Evolutionary conservation across 1,140 invertebrate genomes (phyloP).

Genomic region (Drosophila lacertosa): DNA sequence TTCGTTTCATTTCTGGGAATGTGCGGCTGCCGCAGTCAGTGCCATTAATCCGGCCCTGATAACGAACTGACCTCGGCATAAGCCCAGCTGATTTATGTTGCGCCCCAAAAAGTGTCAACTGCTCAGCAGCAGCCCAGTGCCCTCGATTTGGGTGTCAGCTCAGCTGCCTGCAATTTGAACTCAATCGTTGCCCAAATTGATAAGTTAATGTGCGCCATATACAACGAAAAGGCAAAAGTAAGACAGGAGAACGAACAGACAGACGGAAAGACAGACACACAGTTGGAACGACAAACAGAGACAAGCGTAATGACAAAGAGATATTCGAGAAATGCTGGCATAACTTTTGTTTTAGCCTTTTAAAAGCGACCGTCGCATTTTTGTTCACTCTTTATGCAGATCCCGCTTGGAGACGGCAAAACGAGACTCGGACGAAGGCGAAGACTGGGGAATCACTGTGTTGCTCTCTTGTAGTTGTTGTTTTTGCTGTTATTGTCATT

Average conservation of each 20-base stretch:
- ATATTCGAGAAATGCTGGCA: slow-evolving; percentile 38
- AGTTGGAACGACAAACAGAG: slow-evolving; percentile 8
- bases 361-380: slow-evolving; percentile 55
- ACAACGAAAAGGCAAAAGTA: background rate
- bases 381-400: slow-evolving; percentile 41
- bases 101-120: slow-evolving; percentile 76
- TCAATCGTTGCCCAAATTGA: slow-evolving; percentile 69
- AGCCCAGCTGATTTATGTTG: slow-evolving; percentile 69
- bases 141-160: slow-evolving; percentile 74
- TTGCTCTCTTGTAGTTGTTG: slow-evolving; percentile 33
- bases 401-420: slow-evolving; percentile 32
- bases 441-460: slow-evolving; percentile 32
- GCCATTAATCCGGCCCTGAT: slow-evolving; percentile 28
- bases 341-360: slow-evolving; percentile 54
- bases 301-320: slow-evolving; percentile 14
- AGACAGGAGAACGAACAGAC: slow-evolving; percentile 1
- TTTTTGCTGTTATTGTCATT: slow-evolving; percentile 60
- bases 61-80: slow-evolving; percentile 53
- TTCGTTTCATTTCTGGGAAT: background rate
- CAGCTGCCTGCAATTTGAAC: slow-evolving; percentile 78
- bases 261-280: slow-evolving; percentile 8
- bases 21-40: background rate
- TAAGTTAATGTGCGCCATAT: slow-evolving; percentile 67
- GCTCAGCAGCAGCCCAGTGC: slow-evolving; percentile 47
- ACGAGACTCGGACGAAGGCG: slow-evolving; percentile 10